A percentile compares a stretch with the other conserved stretches of the same genome.
phyloP scores from a whole-genome alignment of 2,797 vertebrate genomes.

The Ptychadena robeensis region DNA sequence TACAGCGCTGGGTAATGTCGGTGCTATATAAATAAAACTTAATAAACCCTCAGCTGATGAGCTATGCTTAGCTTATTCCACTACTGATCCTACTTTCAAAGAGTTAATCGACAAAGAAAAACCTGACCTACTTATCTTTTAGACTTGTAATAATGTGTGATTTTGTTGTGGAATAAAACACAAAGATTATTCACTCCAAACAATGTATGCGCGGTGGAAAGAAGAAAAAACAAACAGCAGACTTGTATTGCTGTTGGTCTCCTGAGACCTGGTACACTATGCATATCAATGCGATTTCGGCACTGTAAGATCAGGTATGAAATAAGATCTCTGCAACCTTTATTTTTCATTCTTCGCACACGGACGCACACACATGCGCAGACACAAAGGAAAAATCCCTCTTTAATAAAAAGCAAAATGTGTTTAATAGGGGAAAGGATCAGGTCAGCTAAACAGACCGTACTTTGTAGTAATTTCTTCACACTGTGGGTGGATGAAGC shows the following conservation, averaged over 20 bases:
- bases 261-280: neutral
- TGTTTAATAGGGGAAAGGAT: constrained; percentile 41
- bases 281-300: constrained; percentile 37
- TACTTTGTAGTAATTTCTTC: constrained; percentile 43
- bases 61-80: too few relatives aligned
- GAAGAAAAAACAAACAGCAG: constrained; percentile 8
- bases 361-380: neutral
- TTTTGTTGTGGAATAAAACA: constrained; percentile 25
- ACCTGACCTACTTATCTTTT: constrained; percentile 37
- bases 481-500: constrained; percentile 33
- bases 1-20: too few relatives aligned
- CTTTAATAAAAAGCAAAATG: constrained; percentile 42
- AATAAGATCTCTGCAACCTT: constrained; percentile 33
- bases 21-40: too few relatives aligned
- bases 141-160: constrained; percentile 24
- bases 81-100: neutral
- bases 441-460: constrained; percentile 40
- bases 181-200: constrained; percentile 40
- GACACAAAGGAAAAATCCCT: neutral
- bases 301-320: constrained; percentile 41
- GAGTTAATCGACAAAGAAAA: constrained; percentile 7
- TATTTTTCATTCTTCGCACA: constrained; percentile 26
- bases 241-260: constrained; percentile 29
- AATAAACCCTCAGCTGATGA: neutral
- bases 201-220: neutral